Evolutionary conservation across 1,140 invertebrate genomes (phyloP).

Genomic region (Andrena cerasifolii): DNA sequence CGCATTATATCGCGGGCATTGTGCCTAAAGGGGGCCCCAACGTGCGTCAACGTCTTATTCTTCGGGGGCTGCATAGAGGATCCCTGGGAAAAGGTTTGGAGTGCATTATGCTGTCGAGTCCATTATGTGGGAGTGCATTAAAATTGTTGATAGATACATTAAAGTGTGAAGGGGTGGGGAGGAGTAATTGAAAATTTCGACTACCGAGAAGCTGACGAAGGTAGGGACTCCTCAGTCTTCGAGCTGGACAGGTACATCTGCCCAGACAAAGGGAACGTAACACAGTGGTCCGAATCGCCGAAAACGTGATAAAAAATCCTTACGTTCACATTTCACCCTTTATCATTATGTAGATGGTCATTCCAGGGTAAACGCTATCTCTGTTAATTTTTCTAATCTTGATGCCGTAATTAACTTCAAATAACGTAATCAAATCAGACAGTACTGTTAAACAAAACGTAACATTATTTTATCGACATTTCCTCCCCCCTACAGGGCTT

Average conservation of each 20-base stretch:
- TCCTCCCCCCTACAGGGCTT: too few species aligned
- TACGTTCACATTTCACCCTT: too few species aligned
- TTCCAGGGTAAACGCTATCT: too few species aligned
- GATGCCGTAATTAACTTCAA: too few species aligned
- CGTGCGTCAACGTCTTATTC: constrained; percentile 81
- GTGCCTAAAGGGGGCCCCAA: constrained; percentile 52
- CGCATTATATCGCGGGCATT: constrained; percentile 68
- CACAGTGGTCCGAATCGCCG: constrained; percentile 63
- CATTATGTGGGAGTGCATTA: constrained; percentile 75
- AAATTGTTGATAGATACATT: constrained; percentile 79
- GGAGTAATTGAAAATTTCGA: too few species aligned
- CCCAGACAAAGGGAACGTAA: neutral
- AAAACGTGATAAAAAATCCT: too few species aligned
- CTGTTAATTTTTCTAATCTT: too few species aligned
- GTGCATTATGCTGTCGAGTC: constrained; percentile 69
- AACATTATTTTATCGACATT: too few species aligned
- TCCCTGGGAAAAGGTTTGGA: constrained; percentile 70
- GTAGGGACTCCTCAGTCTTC: neutral
- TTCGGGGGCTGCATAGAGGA: constrained; percentile 60
- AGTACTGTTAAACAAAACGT: too few species aligned
- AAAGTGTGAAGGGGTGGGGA: constrained; percentile 49
- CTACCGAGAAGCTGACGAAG: too few species aligned
- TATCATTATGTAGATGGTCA: too few species aligned
- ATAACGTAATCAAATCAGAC: too few species aligned
- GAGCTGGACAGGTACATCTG: constrained; percentile 2